Evolutionary conservation across 2,888 invertebrate species (phyloP).

Genomic region (Gandaritis pyraliata): DNA sequence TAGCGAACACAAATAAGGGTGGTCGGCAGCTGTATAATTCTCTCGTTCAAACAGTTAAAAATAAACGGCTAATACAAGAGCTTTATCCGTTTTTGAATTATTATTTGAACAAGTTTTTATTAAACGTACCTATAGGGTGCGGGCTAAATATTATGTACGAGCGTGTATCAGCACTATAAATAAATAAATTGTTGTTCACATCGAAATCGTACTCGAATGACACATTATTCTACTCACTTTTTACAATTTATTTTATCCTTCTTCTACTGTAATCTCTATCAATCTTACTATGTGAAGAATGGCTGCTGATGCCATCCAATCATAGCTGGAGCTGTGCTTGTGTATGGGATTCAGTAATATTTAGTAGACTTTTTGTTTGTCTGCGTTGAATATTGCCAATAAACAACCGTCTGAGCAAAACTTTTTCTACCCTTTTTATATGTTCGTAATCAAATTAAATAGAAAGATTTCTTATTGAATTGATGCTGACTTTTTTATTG

Average conservation of each 20-base stretch:
- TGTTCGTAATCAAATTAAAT: no score
- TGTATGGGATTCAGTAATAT: neutral
- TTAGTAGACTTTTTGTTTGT: neutral
- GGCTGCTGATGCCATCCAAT: no score
- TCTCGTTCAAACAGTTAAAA: constrained; percentile 1
- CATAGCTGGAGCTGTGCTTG: no score
- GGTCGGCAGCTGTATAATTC: constrained; percentile 2
- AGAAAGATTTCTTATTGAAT: no score
- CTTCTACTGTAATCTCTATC: no score
- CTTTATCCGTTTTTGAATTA: neutral
- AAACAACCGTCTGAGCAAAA: neutral
- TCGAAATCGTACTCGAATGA: no score
- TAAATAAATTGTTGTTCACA: no score
- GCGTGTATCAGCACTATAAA: neutral
- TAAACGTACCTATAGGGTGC: neutral
- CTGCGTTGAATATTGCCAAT: neutral
- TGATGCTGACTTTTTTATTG: no score
- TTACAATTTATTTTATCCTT: no score
- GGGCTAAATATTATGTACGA: neutral
- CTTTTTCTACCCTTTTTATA: no score
- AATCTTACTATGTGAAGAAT: no score
- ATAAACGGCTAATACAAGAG: constrained; percentile 1
- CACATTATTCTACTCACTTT: no score
- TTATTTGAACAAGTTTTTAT: constrained; percentile 2
- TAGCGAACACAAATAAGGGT: constrained; percentile 1